Base-by-base conservation (phyloP, 2,797 vertebrate genomes). In the Anabacerthia variegaticeps region DNA sequence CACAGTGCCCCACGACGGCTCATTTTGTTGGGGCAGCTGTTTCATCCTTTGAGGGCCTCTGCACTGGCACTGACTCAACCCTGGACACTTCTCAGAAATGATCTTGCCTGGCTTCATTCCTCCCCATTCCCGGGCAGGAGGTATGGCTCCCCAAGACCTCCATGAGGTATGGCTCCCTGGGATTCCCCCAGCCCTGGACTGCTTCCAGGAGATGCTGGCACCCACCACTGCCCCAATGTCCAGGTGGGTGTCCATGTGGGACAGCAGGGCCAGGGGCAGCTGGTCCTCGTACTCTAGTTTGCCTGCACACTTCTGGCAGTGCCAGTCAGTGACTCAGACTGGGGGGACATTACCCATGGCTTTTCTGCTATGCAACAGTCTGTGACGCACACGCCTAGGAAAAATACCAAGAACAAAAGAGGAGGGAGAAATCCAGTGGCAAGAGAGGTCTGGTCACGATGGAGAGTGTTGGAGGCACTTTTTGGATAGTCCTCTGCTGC, bases 211-310 rank as follows among this genome's bases (percentile, higher is more conserved):
- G 27, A 46, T 66, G 5, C 46, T 61, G 61, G 15, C 30, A 81
- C 18, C 27, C 10, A 2, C 28, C 30, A 36, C 39, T 6, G 3
- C 26, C 52, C 48, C 36, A 18, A 0, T 0, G 0, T 6, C 52
- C 0, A 0, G 20, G 18, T 10, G 34, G 48, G n/a, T 12, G 11
- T 44, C 56, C 32, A 23, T 0, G 3, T 22, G 10, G 12, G 24
- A 20, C 2, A 3, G 12, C 1, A 6, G 58, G 39, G 16, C 39
- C 1, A 1, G n/a, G 28, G 52, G 17, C 24, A 63, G 56, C 41
- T 10, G 5, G 32, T 80, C 26, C 67, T 49, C 4, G 2, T 10
- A 9, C 49, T 43, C 67, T 1, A 8, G 23, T 58, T 61, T 55
- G 67, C 55, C 75, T 36, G 34, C 39, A 66, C 46, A 28, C 32